Percentiles rank a stretch among this genome's conserved stretches.
phyloP scores from a whole-genome alignment of 2,113 vertebrate species.

The Heterocephalus glaber region DNA sequence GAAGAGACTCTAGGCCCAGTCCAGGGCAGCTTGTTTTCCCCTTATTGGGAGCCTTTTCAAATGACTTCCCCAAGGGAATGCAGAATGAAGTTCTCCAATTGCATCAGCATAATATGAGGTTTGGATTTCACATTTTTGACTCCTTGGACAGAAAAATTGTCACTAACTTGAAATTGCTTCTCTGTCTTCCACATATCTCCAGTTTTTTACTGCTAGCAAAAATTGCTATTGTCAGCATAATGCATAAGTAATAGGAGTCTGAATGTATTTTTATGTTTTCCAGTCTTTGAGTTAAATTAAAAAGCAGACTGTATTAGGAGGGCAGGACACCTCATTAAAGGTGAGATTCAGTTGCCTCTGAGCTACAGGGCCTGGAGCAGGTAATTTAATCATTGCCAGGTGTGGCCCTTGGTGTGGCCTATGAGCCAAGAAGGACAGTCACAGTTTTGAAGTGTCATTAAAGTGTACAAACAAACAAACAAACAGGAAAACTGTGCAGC shows the following conservation, averaged over 20 bases:
- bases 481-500: background rate
- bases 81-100: conserved; percentile 24
- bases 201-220: background rate
- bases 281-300: background rate
- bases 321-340: background rate
- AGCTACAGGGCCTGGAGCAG: background rate
- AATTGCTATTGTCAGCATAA: background rate
- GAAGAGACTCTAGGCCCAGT: background rate
- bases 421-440: background rate
- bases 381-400: background rate
- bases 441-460: background rate
- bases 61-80: conserved; percentile 31
- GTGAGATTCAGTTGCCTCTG: background rate
- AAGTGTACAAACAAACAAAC: background rate
- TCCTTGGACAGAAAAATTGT: conserved; percentile 33
- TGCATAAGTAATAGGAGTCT: background rate
- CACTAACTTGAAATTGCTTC: conserved; percentile 32
- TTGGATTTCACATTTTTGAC: conserved; percentile 16
- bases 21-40: background rate
- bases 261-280: background rate
- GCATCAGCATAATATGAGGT: background rate
- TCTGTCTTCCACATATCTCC: background rate
- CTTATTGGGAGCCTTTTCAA: conserved; percentile 15
- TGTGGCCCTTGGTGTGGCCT: background rate
- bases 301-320: background rate